These are phyloP conservation scores for Hoplodrina ambigua DNA, from an alignment of 2,888 invertebrate genomes.

Conservation along the genomic window DNA sequence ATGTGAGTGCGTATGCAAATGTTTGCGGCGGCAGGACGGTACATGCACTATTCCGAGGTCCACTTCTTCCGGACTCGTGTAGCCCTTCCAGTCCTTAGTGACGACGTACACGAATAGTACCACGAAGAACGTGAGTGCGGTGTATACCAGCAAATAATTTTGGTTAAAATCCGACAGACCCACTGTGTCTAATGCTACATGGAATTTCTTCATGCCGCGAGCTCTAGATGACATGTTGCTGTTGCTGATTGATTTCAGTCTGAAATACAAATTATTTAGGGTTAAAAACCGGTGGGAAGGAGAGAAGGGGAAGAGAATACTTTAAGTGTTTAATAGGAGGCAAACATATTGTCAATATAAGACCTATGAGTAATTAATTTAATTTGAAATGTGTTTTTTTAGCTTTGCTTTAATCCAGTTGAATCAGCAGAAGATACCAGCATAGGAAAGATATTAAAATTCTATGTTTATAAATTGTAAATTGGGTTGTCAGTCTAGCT, in stretches of 20 bases:
- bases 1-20: constrained; percentile 37
- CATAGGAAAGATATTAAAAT: constrained; percentile 17
- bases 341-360: not conserved
- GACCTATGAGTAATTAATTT: not conserved
- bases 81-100: constrained; percentile 78
- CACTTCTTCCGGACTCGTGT: constrained; percentile 79
- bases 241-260: constrained; percentile 1
- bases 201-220: constrained; percentile 34
- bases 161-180: constrained; percentile 36
- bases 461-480: constrained; percentile 45
- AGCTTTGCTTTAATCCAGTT: not conserved
- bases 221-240: constrained; percentile 42
- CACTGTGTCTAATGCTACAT: constrained; percentile 36
- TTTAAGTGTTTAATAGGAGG: too few relatives aligned
- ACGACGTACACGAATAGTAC: constrained; percentile 70
- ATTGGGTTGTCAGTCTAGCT: constrained; percentile 55
- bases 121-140: constrained; percentile 69
- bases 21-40: constrained; percentile 61
- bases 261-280: constrained; percentile 11
- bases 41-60: constrained; percentile 77
- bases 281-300: not conserved
- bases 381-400: not conserved
- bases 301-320: too few relatives aligned
- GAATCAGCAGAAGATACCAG: not conserved
- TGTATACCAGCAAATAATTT: constrained; percentile 67